A percentile compares a stretch with the other conserved stretches of the same genome.
Conservation (phyloP, 2,888 invertebrate genomes). For the Lithophane leautieri region DNA sequence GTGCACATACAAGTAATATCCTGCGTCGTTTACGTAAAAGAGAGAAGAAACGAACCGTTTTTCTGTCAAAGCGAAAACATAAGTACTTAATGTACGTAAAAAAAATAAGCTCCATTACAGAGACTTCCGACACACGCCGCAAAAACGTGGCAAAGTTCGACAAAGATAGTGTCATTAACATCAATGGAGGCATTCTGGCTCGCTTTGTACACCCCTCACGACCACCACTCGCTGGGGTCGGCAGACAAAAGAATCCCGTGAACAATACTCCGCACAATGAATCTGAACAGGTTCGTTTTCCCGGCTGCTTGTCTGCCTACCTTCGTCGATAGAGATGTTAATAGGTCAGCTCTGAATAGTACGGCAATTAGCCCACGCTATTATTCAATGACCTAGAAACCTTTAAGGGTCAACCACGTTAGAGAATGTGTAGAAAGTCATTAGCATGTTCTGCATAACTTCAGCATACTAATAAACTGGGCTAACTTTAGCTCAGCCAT, state of each 20-base stretch:
- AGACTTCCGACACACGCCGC: slow-evolving; percentile 51
- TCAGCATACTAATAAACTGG: neutral
- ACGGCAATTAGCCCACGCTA: slow-evolving; percentile 51
- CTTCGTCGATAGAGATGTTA: slow-evolving; percentile 35
- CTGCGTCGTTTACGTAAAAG: slow-evolving; percentile 31
- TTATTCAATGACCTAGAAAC: slow-evolving; percentile 58
- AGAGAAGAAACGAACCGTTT: slow-evolving; percentile 33
- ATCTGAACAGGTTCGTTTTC: slow-evolving; percentile 46
- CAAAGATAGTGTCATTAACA: slow-evolving; percentile 77
- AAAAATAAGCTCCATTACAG: slow-evolving; percentile 51
- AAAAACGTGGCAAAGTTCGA: slow-evolving; percentile 70
- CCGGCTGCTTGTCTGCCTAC: slow-evolving; percentile 24
- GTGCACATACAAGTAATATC: slow-evolving; percentile 31
- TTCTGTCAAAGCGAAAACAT: slow-evolving; percentile 38
- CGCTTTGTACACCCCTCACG: slow-evolving; percentile 58
- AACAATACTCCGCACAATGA: slow-evolving; percentile 61
- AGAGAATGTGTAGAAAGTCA: slow-evolving; percentile 30
- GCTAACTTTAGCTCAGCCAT: neutral
- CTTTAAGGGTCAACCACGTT: slow-evolving; percentile 42
- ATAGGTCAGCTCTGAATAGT: slow-evolving; percentile 52
- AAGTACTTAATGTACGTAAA: slow-evolving; percentile 33
- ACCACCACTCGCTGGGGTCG: slow-evolving; percentile 29
- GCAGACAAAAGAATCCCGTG: slow-evolving; percentile 63
- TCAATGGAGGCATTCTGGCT: slow-evolving; percentile 68
- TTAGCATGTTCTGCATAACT: slow-evolving; percentile 41